Evolutionary conservation across 2,113 vertebrate species (phyloP).

Genomic region (Desmodus rotundus): DNA sequence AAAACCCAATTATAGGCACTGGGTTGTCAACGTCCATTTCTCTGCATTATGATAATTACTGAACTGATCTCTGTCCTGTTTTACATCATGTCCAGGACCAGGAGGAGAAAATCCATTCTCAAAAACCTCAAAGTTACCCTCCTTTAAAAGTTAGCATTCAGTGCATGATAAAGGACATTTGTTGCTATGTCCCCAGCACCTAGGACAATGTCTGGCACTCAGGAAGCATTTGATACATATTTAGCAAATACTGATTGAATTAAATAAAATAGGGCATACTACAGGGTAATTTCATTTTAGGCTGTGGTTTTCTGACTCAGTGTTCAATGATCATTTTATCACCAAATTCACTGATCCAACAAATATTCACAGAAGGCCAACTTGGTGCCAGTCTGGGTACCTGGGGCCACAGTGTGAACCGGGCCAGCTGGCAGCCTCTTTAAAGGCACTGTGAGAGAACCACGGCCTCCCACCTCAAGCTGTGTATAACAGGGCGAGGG

Average conservation of each 20-base stretch:
- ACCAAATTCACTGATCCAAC: constrained; percentile 51
- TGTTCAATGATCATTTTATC: background rate
- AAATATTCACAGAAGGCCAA: background rate
- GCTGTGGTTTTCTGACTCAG: background rate
- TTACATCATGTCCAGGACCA: background rate
- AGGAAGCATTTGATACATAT: background rate
- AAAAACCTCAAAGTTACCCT: background rate
- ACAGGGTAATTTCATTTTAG: background rate
- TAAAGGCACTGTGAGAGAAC: background rate
- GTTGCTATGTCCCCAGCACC: background rate
- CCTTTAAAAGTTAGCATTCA: background rate
- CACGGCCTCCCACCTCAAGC: constrained; percentile 9
- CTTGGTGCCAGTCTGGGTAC: background rate
- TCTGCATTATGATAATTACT: background rate
- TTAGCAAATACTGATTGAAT: background rate
- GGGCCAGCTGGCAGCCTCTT: background rate
- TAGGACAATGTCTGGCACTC: background rate
- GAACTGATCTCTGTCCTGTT: background rate
- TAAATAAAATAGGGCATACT: background rate
- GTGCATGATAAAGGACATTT: background rate
- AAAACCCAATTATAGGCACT: background rate
- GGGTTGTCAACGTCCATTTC: background rate
- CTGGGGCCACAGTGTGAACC: background rate
- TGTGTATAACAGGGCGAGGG: constrained; percentile 48
- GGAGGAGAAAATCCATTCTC: background rate